phyloP scores from a whole-genome alignment of 2,113 vertebrate genomes.

The Stomatorhinus ivindoensis region DNA sequence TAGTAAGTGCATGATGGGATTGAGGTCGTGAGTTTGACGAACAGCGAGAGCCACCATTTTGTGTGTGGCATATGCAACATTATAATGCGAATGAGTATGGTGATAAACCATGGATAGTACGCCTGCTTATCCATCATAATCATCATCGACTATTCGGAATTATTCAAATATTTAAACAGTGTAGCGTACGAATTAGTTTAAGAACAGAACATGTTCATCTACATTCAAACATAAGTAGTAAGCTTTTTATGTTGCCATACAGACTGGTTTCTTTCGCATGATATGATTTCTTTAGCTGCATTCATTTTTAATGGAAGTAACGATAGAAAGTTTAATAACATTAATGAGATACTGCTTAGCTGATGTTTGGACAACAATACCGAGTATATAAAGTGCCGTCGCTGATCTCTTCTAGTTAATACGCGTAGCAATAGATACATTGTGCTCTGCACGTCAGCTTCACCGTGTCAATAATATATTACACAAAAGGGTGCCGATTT shows the following conservation, averaged over 20 bases:
- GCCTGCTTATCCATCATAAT: neutral
- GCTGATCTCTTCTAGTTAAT: neutral
- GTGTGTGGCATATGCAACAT: neutral
- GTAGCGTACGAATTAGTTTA: neutral
- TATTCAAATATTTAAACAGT: neutral
- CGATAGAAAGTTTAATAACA: neutral
- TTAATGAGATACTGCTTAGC: neutral
- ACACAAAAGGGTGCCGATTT: neutral
- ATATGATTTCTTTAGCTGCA: neutral
- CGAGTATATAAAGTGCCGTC: neutral
- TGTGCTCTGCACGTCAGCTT: neutral
- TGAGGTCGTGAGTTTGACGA: neutral
- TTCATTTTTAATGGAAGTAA: neutral
- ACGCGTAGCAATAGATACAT: neutral
- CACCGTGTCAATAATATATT: neutral
- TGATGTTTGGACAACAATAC: neutral
- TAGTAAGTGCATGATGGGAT: neutral
- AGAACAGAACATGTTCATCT: neutral
- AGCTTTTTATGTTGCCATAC: neutral
- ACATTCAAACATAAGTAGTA: neutral
- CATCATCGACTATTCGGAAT: neutral
- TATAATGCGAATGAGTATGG: slow-evolving; percentile 35
- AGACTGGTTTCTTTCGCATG: neutral
- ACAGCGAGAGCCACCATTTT: neutral
- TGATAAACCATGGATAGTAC: neutral